These are phyloP conservation scores for Mactromeris polynyma DNA, from an alignment of 2,888 invertebrate species.

Conservation along the genomic window DNA sequence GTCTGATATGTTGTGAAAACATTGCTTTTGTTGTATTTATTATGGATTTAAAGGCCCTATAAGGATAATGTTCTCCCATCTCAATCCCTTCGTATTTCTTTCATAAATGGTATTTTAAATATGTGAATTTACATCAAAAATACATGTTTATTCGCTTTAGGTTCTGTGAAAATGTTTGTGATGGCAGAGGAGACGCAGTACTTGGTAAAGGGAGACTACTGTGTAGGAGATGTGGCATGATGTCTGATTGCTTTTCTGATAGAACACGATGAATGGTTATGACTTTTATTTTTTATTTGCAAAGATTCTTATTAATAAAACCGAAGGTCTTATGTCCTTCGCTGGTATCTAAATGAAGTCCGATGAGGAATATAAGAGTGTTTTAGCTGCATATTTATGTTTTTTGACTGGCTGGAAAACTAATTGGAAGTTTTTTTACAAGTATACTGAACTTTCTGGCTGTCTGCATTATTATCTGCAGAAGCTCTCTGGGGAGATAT, in stretches of 20 bases:
- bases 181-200: not conserved
- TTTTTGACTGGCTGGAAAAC: not conserved
- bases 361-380: not conserved
- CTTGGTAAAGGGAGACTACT: not conserved
- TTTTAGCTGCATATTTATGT: not conserved
- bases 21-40: not conserved
- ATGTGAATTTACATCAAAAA: not conserved
- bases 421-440: not conserved
- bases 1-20: not conserved
- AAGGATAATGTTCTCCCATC: not conserved
- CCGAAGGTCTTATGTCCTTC: not conserved
- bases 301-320: not conserved
- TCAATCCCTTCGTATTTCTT: not conserved
- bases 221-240: not conserved
- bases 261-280: not conserved
- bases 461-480: constrained; percentile 4
- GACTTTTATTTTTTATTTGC: not conserved
- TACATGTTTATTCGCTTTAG: not conserved
- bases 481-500: not conserved
- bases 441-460: not conserved
- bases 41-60: no score
- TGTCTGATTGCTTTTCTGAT: not conserved
- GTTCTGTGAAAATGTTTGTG: not conserved
- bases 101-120: not conserved
- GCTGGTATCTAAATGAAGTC: not conserved